phyloP scores from a whole-genome alignment of 2,113 vertebrate genomes.

The Psophia crepitans region DNA sequence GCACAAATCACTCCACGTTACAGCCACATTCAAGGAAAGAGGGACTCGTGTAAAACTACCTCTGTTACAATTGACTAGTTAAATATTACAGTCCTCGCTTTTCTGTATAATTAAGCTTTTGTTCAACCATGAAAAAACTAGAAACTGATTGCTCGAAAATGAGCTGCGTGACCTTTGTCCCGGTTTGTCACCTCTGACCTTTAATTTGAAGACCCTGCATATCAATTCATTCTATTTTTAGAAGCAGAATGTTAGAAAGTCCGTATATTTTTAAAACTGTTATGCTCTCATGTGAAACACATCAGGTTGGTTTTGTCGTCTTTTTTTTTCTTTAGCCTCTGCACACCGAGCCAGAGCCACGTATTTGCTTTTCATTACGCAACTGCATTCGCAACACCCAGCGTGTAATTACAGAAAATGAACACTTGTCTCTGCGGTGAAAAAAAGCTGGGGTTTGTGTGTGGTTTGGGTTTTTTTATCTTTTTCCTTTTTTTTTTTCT shows the following conservation, averaged over 20 bases:
- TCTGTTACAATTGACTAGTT: conserved; percentile 29
- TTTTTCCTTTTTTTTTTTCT: not conserved
- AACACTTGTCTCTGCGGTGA: not conserved
- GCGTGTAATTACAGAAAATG: conserved; percentile 10
- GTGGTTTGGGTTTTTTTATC: too few species aligned
- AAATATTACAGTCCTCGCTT: conserved; percentile 51
- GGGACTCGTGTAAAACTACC: not conserved
- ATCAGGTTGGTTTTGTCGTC: not conserved
- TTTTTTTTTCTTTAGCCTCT: not conserved
- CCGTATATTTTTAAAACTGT: conserved; percentile 6
- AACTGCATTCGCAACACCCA: not conserved
- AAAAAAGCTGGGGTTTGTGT: too few species aligned
- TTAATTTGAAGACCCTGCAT: conserved; percentile 77
- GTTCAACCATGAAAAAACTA: conserved; percentile 71
- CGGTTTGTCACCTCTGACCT: conserved; percentile 79
- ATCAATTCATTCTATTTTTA: conserved; percentile 78
- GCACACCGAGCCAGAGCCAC: not conserved
- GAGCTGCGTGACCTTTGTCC: conserved; percentile 77
- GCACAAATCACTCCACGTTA: not conserved
- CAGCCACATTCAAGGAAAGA: not conserved
- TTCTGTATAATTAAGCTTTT: conserved; percentile 78
- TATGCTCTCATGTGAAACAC: not conserved
- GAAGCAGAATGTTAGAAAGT: conserved; percentile 57
- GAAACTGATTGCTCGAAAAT: conserved; percentile 78
- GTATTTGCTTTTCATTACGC: not conserved